phyloP scores from a whole-genome alignment of 2,113 vertebrate genomes.

The Odocoileus hemionus region DNA sequence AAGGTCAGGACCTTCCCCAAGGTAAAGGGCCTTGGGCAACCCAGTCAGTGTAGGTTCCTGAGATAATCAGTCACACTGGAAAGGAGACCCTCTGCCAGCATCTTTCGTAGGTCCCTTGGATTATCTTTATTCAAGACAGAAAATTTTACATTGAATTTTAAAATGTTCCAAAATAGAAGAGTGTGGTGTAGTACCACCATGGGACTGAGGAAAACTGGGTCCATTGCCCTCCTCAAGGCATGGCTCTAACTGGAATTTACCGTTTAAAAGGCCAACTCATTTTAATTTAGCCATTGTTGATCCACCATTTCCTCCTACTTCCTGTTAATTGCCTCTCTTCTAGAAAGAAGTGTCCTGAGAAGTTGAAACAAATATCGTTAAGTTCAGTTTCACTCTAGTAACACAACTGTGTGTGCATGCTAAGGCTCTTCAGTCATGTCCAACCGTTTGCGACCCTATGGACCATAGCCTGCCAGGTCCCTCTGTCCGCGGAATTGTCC shows the following conservation, averaged over 20 bases:
- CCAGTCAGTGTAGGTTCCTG: not conserved
- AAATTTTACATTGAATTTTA: slow-evolving; percentile 41
- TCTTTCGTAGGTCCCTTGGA: not conserved
- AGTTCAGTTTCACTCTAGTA: not conserved
- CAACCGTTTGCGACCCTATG: not conserved
- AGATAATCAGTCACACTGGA: not conserved
- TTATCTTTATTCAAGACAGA: slow-evolving; percentile 26
- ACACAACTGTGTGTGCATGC: not conserved
- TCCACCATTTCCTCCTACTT: not conserved
- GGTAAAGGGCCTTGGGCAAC: not conserved
- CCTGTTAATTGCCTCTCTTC: not conserved
- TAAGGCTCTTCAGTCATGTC: not conserved
- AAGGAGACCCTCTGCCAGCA: not conserved
- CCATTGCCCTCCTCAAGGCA: not conserved
- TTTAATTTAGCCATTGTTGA: not conserved
- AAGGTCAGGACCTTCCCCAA: not conserved
- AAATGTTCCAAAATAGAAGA: not conserved
- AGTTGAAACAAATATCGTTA: not conserved
- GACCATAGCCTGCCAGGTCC: not conserved
- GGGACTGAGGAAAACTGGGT: not conserved
- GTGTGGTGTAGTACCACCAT: not conserved
- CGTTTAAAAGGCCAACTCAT: not conserved
- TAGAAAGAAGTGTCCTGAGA: not conserved
- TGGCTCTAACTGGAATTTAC: not conserved
- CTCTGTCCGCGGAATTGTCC: not conserved